phyloP scores from a whole-genome alignment of 2,797 vertebrate species.

The Hapalemur alaotrensis region DNA sequence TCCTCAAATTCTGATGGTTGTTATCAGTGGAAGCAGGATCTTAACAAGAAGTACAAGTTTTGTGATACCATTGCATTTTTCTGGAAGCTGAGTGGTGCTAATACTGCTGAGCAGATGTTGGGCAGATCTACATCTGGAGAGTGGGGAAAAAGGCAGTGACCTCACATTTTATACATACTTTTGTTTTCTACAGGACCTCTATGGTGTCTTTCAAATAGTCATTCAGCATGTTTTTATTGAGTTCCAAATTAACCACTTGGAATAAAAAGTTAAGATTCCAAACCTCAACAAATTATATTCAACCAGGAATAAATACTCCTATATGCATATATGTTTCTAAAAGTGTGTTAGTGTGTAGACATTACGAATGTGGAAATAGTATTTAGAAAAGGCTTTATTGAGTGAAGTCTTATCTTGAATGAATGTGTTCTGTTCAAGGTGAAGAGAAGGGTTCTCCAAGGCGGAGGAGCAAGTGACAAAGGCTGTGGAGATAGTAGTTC shows the following conservation, averaged over 20 bases:
- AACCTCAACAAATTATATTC: neutral
- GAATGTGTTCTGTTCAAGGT: neutral
- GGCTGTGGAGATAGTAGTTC: neutral
- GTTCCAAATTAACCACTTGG: neutral
- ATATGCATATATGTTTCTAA: neutral
- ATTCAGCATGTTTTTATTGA: neutral
- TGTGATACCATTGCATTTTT: neutral
- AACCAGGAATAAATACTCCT: neutral
- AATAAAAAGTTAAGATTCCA: neutral
- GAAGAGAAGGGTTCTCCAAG: neutral
- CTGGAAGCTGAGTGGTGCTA: neutral
- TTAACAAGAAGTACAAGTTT: neutral
- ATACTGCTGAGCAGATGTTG: neutral
- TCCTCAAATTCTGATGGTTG: neutral
- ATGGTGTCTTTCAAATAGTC: neutral
- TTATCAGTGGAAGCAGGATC: neutral
- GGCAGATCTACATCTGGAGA: neutral
- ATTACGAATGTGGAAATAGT: neutral
- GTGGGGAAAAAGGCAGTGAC: neutral
- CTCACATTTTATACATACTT: neutral
- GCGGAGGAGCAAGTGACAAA: neutral
- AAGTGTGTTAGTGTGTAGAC: neutral
- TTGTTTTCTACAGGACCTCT: neutral
- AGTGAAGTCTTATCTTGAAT: neutral
- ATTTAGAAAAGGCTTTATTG: neutral